These are phyloP conservation scores for Coranthus polyacanthus DNA, from an alignment of 2,797 vertebrate species.

Conservation along the genomic window DNA sequence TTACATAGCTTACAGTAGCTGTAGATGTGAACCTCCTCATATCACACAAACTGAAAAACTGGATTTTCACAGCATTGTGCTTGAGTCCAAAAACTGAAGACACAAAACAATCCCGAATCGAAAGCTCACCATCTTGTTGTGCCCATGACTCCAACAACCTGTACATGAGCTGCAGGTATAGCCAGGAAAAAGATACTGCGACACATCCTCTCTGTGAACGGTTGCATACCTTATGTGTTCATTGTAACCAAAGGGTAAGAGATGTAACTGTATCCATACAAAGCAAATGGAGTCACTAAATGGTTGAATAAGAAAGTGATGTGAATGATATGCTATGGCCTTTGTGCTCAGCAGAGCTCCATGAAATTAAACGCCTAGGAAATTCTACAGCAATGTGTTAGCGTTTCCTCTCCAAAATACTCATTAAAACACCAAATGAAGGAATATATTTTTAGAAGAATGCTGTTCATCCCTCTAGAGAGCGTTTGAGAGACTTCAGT, in stretches of 20 bases:
- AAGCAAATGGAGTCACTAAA: background rate
- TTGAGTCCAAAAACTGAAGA: too few species aligned
- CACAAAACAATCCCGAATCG: too few species aligned
- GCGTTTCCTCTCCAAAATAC: background rate
- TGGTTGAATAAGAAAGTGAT: background rate
- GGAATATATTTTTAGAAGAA: background rate
- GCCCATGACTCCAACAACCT: too few species aligned
- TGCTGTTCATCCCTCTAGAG: background rate
- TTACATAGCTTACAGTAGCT: too few species aligned
- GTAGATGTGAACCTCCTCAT: too few species aligned
- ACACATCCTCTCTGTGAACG: too few species aligned
- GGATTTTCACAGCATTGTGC: too few species aligned
- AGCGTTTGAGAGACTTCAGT: background rate
- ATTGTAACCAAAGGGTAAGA: background rate
- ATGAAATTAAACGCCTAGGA: background rate
- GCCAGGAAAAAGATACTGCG: too few species aligned
- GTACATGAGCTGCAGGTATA: too few species aligned
- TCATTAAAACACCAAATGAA: background rate
- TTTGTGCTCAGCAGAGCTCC: background rate
- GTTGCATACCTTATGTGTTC: too few species aligned
- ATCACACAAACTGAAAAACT: too few species aligned
- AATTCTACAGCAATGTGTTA: background rate
- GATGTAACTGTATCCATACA: slow-evolving; percentile 5
- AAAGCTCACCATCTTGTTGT: too few species aligned
- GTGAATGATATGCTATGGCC: background rate